A percentile compares a stretch with the other conserved stretches of the same genome.
Conservation (phyloP, 2,888 invertebrate species). For the Clusia tigrina region DNA sequence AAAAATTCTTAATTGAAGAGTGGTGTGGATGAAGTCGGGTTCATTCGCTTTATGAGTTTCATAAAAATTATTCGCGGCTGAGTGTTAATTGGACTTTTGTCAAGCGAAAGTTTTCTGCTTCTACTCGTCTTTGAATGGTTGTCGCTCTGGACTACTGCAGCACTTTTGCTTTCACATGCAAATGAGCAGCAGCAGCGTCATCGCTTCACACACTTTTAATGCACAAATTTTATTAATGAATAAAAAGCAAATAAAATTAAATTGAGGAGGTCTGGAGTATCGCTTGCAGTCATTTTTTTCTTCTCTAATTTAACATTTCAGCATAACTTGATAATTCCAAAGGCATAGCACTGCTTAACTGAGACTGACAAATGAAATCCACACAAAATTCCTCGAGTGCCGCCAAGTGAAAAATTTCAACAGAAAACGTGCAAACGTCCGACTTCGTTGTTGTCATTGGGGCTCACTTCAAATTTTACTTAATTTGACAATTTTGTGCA, state of each 20-base stretch:
- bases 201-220: no score
- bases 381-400: not conserved
- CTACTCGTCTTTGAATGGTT: not conserved
- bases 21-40: no score
- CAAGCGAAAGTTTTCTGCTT: not conserved
- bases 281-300: no score
- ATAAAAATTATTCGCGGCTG: not conserved
- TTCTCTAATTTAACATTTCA: no score
- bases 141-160: not conserved
- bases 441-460: not conserved
- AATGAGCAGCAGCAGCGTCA: not conserved
- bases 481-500: not conserved
- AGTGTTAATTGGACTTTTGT: constrained; percentile 1
- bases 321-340: no score
- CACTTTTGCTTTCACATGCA: not conserved
- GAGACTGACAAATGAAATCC: no score
- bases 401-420: not conserved
- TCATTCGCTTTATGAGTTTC: not conserved
- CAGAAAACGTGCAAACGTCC: constrained; percentile 6
- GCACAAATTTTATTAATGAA: no score
- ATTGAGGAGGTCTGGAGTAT: no score
- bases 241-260: no score
- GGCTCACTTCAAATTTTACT: not conserved
- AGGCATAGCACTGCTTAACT: no score
- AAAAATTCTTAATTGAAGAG: not conserved